Evolutionary conservation across 2,113 vertebrate genomes (phyloP), one percentile per base, ranked within the genome.

Genomic region (Daphoenositta chrysoptera): DNA sequence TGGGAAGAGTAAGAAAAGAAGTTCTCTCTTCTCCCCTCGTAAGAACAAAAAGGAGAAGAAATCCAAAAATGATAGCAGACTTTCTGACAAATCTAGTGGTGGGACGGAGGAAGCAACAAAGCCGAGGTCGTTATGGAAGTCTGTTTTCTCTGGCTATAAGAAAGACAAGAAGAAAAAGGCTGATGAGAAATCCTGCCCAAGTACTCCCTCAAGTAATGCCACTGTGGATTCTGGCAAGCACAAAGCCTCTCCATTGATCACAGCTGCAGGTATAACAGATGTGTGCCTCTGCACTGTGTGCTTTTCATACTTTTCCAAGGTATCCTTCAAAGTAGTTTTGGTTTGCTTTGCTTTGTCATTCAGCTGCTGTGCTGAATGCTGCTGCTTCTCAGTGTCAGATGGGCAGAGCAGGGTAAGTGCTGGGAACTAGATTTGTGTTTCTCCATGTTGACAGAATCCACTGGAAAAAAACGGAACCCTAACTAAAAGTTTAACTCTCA

Each of bases 41-140:
- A 99, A 99, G 95, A 99, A 98, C 82, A 99, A 99, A 96, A 99
- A 99, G 86, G 99, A 99, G 96, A 99, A 99, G 92, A 99, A 99
- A 90, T 94, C 99, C 21, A 99, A 99, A 97, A 99, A 98, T 2
- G 99, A 99, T 82, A 94, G 97, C 96, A 97, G 96, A 61, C 96
- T 98, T 66, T 97, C 98, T 0, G 98, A 98, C 61, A 98, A 98
- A 87, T 98, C 98, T 80, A 95, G 96, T 68, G 91, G 94, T 42
- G 92, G 96, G 10, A 91, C 91, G 27, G 93, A 98, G 6, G 99
- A 99, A 7, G 96, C 98, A 1, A 95, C 99, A 63, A 99, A 99
- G 82, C 99, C 99, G 94, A 99, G 98, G 97, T 99, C 99, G 0
- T 81, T 99, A 77, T 99, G 99, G 99, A 99, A 99, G 91, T 98